Evolutionary conservation across 2,888 invertebrate species (phyloP).

Genomic region (Drosophila fulvimacula): DNA sequence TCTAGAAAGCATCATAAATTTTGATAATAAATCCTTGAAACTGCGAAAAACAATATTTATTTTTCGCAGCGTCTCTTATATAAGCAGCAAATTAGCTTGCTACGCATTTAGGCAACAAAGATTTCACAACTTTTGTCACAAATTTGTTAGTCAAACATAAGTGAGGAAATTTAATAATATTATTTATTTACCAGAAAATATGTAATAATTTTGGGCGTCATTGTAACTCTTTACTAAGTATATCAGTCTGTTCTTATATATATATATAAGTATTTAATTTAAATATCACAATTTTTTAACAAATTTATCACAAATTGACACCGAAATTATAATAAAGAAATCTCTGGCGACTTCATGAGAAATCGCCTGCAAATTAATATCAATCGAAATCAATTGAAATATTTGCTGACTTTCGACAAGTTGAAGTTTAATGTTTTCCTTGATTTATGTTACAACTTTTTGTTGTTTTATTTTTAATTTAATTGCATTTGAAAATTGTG

Average conservation of each 20-base stretch:
- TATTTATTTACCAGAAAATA: conserved; percentile 80
- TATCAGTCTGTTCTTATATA: conserved; percentile 57
- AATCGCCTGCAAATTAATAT: conserved; percentile 56
- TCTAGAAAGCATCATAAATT: not conserved
- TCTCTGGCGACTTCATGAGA: conserved; percentile 19
- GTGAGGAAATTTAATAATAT: not conserved
- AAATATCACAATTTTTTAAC: conserved; percentile 62
- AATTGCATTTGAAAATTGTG: conserved; percentile 37
- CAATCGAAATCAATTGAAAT: conserved; percentile 64
- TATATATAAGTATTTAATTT: conserved; percentile 21
- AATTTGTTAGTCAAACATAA: not conserved
- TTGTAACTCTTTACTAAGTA: conserved; percentile 44
- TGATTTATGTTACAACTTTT: conserved; percentile 6
- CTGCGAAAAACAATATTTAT: not conserved
- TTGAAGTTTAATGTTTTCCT: conserved; percentile 27
- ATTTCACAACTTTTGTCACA: not conserved
- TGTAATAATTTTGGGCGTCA: conserved; percentile 82
- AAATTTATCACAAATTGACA: conserved; percentile 52
- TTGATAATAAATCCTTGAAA: not conserved
- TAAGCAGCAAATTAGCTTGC: not conserved
- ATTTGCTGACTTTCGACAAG: conserved; percentile 33
- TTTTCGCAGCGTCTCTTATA: conserved; percentile 4
- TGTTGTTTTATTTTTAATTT: not conserved
- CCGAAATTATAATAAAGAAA: conserved; percentile 5
- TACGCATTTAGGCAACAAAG: not conserved